phyloP scores from a whole-genome alignment of 1,140 invertebrate genomes.

The Nautilus pompilius region DNA sequence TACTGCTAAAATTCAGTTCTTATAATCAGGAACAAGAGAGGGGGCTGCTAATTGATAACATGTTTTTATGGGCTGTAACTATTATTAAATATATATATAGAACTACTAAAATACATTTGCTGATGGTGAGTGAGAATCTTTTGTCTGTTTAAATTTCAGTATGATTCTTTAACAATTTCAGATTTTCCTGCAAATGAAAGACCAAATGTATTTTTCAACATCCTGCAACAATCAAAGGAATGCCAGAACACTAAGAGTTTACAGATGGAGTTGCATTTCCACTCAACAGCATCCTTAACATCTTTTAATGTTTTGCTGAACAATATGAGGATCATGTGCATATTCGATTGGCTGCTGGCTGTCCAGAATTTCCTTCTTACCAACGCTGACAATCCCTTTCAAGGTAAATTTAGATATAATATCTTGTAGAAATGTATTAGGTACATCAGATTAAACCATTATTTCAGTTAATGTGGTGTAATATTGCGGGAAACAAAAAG shows the following conservation, averaged over 20 bases:
- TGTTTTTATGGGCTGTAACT: too few species aligned
- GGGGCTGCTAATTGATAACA: too few species aligned
- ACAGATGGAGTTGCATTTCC: conserved; percentile 51
- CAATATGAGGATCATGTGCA: conserved; percentile 91
- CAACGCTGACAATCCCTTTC: conserved; percentile 48
- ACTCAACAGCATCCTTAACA: conserved; percentile 62
- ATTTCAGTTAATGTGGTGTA: too few species aligned
- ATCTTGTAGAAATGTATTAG: too few species aligned
- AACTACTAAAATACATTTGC: too few species aligned
- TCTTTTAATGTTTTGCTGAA: conserved; percentile 89
- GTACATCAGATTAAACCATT: too few species aligned
- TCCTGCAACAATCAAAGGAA: conserved; percentile 69
- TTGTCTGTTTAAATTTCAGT: neutral
- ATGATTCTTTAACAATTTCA: conserved; percentile 23
- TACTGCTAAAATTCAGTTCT: too few species aligned
- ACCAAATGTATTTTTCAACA: conserved; percentile 85
- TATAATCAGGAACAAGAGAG: too few species aligned
- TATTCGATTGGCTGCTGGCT: conserved; percentile 90
- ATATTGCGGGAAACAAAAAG: too few species aligned
- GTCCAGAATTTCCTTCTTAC: conserved; percentile 75
- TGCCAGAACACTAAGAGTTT: conserved; percentile 25
- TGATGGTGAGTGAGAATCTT: too few species aligned
- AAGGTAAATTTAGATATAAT: conserved; percentile 18
- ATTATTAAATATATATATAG: too few species aligned
- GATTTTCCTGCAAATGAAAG: conserved; percentile 68